Base-by-base conservation (phyloP, 2,113 vertebrate species). In the Probosciger aterrimus region DNA sequence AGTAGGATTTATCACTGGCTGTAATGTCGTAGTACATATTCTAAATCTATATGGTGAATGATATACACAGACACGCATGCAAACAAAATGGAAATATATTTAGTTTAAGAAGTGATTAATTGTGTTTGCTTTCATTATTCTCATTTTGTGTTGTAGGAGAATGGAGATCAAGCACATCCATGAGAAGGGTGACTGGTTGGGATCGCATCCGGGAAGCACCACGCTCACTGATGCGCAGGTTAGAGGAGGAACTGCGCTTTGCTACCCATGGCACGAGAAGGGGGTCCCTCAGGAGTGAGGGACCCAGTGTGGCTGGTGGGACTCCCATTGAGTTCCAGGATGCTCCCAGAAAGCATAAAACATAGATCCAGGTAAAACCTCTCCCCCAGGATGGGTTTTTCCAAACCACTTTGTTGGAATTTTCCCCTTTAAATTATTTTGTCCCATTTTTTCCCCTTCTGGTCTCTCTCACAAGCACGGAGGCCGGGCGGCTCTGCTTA, bases 401-500 rank as follows among this genome's bases (percentile, higher is more conserved):
- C 47, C 52, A 46, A 79, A 65, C 43, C 62, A 75, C 50, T 86
- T 86, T 82, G 92, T 78, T 78, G 25, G 64, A 83, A 59, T 92
- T 91, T 92, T 94, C 64, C 27, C 80, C 83, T 86, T 94, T 91
- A 90, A 88, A 90, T 88, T 68, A 90, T 86, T 75, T 41, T 77
- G 44, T 39, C 69, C 84, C 74, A 74, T 25, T 23, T 3, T 5
- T 3, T 9, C 31, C 60, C 22, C 0, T 6, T 75, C 64, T 65
- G 62, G 90, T 93, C 81, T 95, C 70, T 97, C 90, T 96, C 83
- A 2, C 94, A 96, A 97, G 96, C 86, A 92, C 79, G 93, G 92
- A 91, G 96, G 92, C 97, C 97, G 96, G 96, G 96, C 95, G 84
- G 89, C 86, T 96, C 92, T 88, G 94, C 96, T 97, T 97, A 82